Base-by-base conservation (phyloP, 2,888 invertebrate genomes). In the Apomyelois bistriatella region DNA sequence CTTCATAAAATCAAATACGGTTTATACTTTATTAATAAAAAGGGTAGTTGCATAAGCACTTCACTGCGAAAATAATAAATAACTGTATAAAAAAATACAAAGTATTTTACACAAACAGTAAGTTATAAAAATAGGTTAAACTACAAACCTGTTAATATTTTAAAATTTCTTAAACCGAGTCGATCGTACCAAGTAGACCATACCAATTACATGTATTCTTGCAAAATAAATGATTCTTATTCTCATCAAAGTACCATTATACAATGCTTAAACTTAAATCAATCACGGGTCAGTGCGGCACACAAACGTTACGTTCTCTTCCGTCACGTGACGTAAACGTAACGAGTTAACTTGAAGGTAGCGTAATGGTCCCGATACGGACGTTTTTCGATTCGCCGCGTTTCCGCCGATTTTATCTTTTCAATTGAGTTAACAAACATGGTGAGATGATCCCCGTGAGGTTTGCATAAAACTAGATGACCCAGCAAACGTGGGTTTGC, bases 391-490 rank as follows among this genome's bases (percentile, higher is more conserved):
- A 43, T 43, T 43, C 43, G 43, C 30, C 9, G 43, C 43, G 30
- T 43, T 43, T 43, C 43, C 28, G 13, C 30, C 12, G 42, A 42
- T 42, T 42, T 22, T 42, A 43, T 43, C 30, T 43, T 43, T 30
- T 43, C 43, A 43, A 43, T 43, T 30, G 32, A 32, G 10, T 32
- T 32, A 32, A 8, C 10, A 7, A 32, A 7, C 7, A 32, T 9
- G 32, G 10, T 32, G 32, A 32, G 32, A 32, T 32, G 1, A 32
- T 32, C 22, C 2, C 5, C n/a, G 2, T 7, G 32, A 32, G 3
- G 8, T 32, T 32, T 10, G 2, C 2, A 6, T 10, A 8, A 32
- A 32, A 32, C 22, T 22, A 22, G 22, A 22, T 22, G n/a, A n/a
- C n/a, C n/a, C n/a, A n/a, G n/a, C n/a, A n/a, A n/a, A n/a, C n/a